Evolutionary conservation across 2,113 vertebrate species (phyloP), one percentile per base, ranked within the genome.

Genomic region (Pteruthius melanotis): DNA sequence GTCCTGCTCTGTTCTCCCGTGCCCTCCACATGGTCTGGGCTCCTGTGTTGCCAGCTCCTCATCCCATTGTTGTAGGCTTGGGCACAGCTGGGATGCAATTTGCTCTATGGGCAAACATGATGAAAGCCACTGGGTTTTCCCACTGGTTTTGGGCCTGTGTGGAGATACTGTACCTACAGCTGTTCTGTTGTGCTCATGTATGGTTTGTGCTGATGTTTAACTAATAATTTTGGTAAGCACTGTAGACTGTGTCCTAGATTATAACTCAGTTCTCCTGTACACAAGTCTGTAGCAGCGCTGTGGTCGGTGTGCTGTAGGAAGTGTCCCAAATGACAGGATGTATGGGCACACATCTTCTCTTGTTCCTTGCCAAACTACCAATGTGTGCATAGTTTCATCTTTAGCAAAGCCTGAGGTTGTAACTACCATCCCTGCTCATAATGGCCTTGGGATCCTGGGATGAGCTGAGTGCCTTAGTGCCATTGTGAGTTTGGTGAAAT

Each of bases 251-350:
- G 27, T 87, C n/a, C 72, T 33, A 64, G 52, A 9, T 75, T 54
- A 6, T 31, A 71, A 27, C 30, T 87, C 35, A 11, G 16, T 54
- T 71, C 16, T 70, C 15, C 40, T 40, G 11, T 20, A 13, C 15
- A 1, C 2, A 26, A 49, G 40, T 45, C 42, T 1, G 0, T n/a
- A 24, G 33, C 23, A 45, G 42, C 0, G 0, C 77, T 60, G n/a
- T 44, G 44, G 56, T 31, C 40, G 44, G 30, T 2, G 0, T 40
- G 42, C 22, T 64, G 1, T 16, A 53, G 53, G 40, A 70, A 75
- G 47, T 12, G 13, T 90, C 47, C 20, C 1, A 6, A 39, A 11
- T 2, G 4, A 11, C 53, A 61, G 40, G n/a, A 35, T 33, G 10
- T 18, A 27, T 17, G 9, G 35, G 21, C 54, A 35, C 2, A 3